These are phyloP conservation scores for Thera obeliscata DNA, from an alignment of 2,888 invertebrate species.

Conservation along the genomic window DNA sequence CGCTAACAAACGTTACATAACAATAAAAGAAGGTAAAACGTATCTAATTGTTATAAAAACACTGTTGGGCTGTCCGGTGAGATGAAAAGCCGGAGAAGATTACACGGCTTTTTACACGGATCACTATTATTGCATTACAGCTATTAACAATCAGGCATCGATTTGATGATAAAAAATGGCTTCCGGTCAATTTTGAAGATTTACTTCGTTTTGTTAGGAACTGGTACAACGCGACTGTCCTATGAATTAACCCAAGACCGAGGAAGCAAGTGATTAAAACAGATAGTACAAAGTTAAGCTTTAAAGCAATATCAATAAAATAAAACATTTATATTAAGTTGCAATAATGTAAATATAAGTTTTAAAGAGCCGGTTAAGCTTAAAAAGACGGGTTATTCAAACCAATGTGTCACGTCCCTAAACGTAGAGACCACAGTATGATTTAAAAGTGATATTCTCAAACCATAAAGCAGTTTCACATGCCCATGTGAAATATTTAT, in stretches of 20 bases:
- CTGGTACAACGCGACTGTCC: too few species aligned
- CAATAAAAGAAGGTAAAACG: slow-evolving; percentile 77
- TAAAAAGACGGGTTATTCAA: slow-evolving; percentile 12
- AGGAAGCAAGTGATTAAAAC: too few species aligned
- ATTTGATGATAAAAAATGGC: too few species aligned
- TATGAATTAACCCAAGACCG: too few species aligned
- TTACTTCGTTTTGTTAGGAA: background rate
- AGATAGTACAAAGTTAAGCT: too few species aligned
- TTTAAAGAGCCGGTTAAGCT: slow-evolving; percentile 11
- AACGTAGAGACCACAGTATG: slow-evolving; percentile 66
- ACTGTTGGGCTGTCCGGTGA: slow-evolving; percentile 46
- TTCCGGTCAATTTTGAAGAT: too few species aligned
- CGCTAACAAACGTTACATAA: slow-evolving; percentile 67
- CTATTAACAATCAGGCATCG: too few species aligned
- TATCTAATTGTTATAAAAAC: slow-evolving; percentile 83
- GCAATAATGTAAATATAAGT: background rate
- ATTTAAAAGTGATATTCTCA: slow-evolving; percentile 83
- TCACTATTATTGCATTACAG: too few species aligned
- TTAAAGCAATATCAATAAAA: too few species aligned
- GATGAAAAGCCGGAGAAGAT: slow-evolving; percentile 5
- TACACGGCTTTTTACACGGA: background rate
- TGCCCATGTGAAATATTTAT: slow-evolving; percentile 82
- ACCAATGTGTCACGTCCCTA: slow-evolving; percentile 4
- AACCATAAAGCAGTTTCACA: slow-evolving; percentile 83
- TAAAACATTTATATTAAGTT: too few species aligned